Base-by-base conservation (phyloP, 2,797 vertebrate species). In the Enteromius treurensis region DNA sequence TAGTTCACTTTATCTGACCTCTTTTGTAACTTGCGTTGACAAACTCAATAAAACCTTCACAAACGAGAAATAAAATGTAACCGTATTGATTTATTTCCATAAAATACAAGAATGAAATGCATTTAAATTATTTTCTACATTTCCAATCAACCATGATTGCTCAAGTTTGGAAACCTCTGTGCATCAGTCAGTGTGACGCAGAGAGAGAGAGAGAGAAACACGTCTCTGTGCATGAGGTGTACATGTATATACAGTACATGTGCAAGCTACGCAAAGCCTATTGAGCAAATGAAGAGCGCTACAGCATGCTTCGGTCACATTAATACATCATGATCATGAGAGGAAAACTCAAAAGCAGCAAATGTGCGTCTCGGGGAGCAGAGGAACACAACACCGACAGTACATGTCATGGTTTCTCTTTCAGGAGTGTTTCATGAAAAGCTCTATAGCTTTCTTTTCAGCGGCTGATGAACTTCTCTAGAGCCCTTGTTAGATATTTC, bases 171-270 rank as follows among this genome's bases (percentile, higher is more conserved):
- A 95, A 96, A 95, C 93, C 92, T 95, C 96, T 98, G 96, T 98
- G 97, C 97, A 98, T 96, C 94, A 23, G 93, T 94, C 92, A 92
- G 92, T 87, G 89, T 90, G 95, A 95, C 88, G 94, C 92, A 88
- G 67, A 93, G 88, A 89, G 80, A 45, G 40, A 42, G 84, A 87
- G 86, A 23, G 49, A 21, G 26, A 64, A 15, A 32, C 62, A 34
- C 75, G 64, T 21, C 91, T 96, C 95, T 95, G 95, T 96, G 96
- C 96, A 97, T 83, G 93, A 94, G 95, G 97, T 97, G 95, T 98
- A 97, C 97, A 98, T 81, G 94, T 98, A 98, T 98, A 95, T 98
- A 98, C 97, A 98, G 95, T 93, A 93, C 94, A 91, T 95, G 92
- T 89, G 92, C 93, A 93, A 95, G 93, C 93, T 92, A 91, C 90